These are phyloP conservation scores for Rhopalosiphum padi DNA, from an alignment of 1,140 invertebrate genomes.

Conservation along the genomic window DNA sequence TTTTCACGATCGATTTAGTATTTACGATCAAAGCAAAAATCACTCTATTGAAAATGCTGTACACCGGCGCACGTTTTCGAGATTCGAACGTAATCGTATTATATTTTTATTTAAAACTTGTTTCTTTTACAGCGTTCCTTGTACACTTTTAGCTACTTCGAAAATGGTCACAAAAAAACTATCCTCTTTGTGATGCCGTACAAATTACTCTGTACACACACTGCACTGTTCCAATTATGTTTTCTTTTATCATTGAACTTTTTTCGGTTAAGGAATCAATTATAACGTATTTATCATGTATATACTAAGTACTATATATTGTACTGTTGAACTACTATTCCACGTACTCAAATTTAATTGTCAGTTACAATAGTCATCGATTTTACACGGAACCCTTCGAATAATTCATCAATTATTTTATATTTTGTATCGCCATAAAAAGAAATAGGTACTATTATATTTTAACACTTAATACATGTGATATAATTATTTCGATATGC, in stretches of 20 bases:
- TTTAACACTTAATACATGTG: background rate
- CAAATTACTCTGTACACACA: background rate
- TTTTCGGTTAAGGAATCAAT: background rate
- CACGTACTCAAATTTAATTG: background rate
- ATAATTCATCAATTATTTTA: background rate
- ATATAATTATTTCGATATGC: background rate
- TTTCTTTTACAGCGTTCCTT: background rate
- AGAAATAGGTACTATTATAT: background rate
- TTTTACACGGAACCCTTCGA: background rate
- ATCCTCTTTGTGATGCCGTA: background rate
- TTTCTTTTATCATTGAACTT: background rate
- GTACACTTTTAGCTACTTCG: background rate
- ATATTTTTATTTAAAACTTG: background rate
- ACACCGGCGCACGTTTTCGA: background rate
- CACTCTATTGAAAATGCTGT: background rate
- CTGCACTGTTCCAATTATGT: background rate
- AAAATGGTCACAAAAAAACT: background rate
- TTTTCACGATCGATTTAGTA: constrained; percentile 13
- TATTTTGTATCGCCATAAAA: background rate
- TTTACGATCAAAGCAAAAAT: constrained; percentile 25
- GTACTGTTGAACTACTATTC: background rate
- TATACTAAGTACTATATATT: background rate
- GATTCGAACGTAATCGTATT: constrained; percentile 4
- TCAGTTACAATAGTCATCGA: background rate
- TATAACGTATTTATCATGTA: background rate